phyloP scores from a whole-genome alignment of 2,888 invertebrate species.

The Andricus quercusramuli region DNA sequence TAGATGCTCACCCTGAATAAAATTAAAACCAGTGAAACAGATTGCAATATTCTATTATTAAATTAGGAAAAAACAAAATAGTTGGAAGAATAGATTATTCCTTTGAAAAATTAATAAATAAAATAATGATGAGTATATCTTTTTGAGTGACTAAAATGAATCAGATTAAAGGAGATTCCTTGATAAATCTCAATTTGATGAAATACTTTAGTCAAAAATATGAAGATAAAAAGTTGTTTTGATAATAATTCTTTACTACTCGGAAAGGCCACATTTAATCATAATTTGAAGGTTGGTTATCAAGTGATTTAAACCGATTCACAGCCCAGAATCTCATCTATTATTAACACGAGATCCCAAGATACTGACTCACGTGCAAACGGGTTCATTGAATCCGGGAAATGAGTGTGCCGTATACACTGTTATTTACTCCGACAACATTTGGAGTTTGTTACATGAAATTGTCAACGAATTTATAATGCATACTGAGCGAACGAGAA shows the following conservation, averaged over 20 bases:
- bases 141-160: too few species aligned
- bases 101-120: too few species aligned
- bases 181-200: background rate
- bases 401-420: background rate
- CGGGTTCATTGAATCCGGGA: constrained; percentile 24
- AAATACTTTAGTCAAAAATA: too few species aligned
- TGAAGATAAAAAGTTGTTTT: background rate
- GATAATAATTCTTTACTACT: background rate
- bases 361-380: constrained; percentile 13
- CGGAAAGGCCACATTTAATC: background rate
- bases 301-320: background rate
- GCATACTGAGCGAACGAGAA: constrained; percentile 19
- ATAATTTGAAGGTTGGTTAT: background rate
- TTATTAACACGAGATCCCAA: constrained; percentile 11
- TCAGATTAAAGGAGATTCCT: background rate
- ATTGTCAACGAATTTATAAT: constrained; percentile 26
- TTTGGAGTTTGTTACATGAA: constrained; percentile 21
- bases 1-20: too few species aligned
- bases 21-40: too few species aligned
- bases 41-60: too few species aligned
- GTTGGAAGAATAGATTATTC: too few species aligned
- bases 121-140: too few species aligned
- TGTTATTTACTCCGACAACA: constrained; percentile 20
- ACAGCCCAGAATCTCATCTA: background rate
- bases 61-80: too few species aligned